phyloP scores from a whole-genome alignment of 1,140 invertebrate species.

The Scaptomyza hsui region DNA sequence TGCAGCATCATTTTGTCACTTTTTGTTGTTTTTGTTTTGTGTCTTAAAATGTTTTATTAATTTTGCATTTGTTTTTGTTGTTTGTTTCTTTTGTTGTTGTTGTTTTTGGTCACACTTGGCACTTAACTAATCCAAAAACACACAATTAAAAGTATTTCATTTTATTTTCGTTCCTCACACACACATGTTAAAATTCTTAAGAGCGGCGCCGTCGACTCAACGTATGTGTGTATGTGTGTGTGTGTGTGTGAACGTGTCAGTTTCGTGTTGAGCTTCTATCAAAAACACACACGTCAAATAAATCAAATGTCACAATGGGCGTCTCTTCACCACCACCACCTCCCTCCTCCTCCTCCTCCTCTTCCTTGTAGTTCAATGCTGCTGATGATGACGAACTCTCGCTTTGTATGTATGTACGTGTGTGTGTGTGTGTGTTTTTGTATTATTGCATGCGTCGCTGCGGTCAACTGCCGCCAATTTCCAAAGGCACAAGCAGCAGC shows the following conservation, averaged over 20 bases:
- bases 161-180: constrained; percentile 64
- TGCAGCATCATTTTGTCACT: constrained; percentile 83
- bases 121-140: constrained; percentile 42
- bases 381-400: constrained; percentile 65
- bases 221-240: constrained; percentile 19
- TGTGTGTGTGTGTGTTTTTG: constrained; percentile 33
- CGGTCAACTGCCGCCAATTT: constrained; percentile 80
- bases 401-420: constrained; percentile 39
- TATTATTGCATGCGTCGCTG: constrained; percentile 60
- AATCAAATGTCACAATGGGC: constrained; percentile 83
- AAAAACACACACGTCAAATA: constrained; percentile 84
- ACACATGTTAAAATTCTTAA: constrained; percentile 61
- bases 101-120: constrained; percentile 46
- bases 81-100: constrained; percentile 14
- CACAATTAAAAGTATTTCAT: constrained; percentile 56
- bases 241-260: constrained; percentile 67
- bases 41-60: constrained; percentile 41
- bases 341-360: too few species aligned
- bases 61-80: constrained; percentile 50
- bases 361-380: neutral
- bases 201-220: constrained; percentile 39
- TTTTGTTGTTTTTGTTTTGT: constrained; percentile 28
- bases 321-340: constrained; percentile 3
- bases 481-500: constrained; percentile 38
- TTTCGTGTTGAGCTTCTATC: constrained; percentile 83